Conservation (phyloP, 2,113 vertebrate genomes). For the Corythoichthys intestinalis region DNA sequence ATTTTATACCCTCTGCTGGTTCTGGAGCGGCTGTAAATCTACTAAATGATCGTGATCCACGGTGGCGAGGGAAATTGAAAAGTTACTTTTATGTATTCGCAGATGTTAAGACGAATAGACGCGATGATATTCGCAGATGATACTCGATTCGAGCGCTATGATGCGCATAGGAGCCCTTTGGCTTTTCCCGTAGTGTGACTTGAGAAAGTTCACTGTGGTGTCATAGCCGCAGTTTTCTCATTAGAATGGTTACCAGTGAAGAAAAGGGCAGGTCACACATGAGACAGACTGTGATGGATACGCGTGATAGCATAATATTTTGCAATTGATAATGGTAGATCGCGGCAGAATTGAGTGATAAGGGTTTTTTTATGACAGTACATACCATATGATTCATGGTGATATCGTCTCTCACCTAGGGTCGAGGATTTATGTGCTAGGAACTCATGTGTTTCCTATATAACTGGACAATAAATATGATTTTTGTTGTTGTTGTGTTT, state of each 20-base stretch:
- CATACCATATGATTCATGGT: neutral
- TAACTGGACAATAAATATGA: too few relatives aligned
- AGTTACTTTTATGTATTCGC: neutral
- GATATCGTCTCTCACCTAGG: too few relatives aligned
- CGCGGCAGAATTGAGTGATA: too few relatives aligned
- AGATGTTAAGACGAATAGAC: neutral
- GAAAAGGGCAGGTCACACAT: neutral
- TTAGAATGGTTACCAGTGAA: neutral
- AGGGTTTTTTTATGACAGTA: neutral
- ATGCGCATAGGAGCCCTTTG: neutral
- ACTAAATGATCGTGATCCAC: neutral
- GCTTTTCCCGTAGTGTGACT: constrained; percentile 1
- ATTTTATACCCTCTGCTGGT: neutral
- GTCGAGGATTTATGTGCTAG: too few relatives aligned
- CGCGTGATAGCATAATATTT: neutral
- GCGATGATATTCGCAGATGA: neutral
- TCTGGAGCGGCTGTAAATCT: neutral
- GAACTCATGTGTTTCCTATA: too few relatives aligned
- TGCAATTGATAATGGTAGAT: neutral
- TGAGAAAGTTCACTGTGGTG: neutral
- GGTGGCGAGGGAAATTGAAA: neutral
- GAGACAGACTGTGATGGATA: neutral
- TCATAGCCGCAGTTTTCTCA: constrained; percentile 2
- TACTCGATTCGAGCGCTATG: neutral
- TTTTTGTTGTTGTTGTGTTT: too few relatives aligned